A percentile compares a stretch with the other conserved stretches of the same genome.
phyloP scores from a whole-genome alignment of 2,113 vertebrate genomes.

The Oophaga pumilio region DNA sequence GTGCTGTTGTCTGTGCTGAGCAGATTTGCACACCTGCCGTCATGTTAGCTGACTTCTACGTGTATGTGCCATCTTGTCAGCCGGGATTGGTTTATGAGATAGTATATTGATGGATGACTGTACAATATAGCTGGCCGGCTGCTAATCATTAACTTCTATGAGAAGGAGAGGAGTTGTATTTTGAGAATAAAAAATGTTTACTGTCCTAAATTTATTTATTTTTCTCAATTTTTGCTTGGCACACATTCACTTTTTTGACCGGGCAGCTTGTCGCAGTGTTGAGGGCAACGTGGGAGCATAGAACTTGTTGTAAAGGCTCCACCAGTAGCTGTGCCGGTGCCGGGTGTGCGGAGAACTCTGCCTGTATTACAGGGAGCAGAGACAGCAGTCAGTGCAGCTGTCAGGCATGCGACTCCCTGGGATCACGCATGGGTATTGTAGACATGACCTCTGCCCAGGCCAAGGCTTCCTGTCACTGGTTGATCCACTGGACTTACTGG shows the following conservation, averaged over 20 bases:
- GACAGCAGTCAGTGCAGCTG: too few relatives aligned
- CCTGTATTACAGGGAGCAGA: too few relatives aligned
- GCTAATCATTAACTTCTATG: slow-evolving; percentile 1
- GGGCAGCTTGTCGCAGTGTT: too few relatives aligned
- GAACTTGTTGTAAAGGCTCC: too few relatives aligned
- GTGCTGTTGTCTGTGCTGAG: slow-evolving; percentile 26
- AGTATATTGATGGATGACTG: neutral
- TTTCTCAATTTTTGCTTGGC: too few relatives aligned
- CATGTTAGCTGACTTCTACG: neutral
- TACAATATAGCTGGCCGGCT: neutral
- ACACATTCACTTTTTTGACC: too few relatives aligned
- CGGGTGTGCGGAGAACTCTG: too few relatives aligned
- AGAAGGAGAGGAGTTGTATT: neutral
- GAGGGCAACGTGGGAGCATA: too few relatives aligned
- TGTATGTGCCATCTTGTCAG: neutral
- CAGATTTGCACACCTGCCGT: slow-evolving; percentile 23
- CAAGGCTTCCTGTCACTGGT: neutral
- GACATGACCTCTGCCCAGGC: neutral
- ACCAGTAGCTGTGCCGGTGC: too few relatives aligned
- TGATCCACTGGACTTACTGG: neutral
- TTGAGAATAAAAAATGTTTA: neutral
- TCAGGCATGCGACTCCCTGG: neutral
- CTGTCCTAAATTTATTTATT: neutral
- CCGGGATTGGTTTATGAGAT: neutral
- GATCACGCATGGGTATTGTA: neutral